Percentiles rank a stretch among this genome's conserved stretches.
Conservation (phyloP, 2,888 invertebrate species). For the Nemapogon koenigi region DNA sequence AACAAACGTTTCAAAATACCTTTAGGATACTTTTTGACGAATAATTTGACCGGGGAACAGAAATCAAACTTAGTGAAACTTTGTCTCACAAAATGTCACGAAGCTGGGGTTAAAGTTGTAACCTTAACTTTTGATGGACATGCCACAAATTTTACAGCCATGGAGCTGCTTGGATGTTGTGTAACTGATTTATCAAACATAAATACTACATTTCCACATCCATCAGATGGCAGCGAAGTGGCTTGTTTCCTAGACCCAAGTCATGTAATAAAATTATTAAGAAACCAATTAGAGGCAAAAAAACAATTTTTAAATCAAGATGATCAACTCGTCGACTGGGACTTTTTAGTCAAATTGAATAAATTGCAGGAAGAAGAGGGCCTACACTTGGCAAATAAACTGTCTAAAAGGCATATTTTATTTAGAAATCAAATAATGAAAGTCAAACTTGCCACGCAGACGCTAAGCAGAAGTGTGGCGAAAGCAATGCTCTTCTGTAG, state of each 20-base stretch:
- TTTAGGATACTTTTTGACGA: conserved; percentile 22
- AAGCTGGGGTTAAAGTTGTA: conserved; percentile 18
- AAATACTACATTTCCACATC: conserved; percentile 14
- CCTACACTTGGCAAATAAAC: conserved; percentile 13
- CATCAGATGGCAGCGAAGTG: conserved; percentile 11
- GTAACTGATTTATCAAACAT: not conserved
- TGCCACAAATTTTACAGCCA: conserved; percentile 11
- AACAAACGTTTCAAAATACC: conserved; percentile 23
- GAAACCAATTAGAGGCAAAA: conserved; percentile 16
- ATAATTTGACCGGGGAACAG: conserved; percentile 19
- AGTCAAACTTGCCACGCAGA: conserved; percentile 16
- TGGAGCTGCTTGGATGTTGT: conserved; percentile 3
- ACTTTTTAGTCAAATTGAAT: not conserved
- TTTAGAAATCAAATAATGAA: conserved; percentile 17
- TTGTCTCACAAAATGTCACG: conserved; percentile 17
- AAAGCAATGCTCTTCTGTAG: conserved; percentile 14
- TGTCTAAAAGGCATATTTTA: conserved; percentile 13
- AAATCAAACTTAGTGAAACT: conserved; percentile 18
- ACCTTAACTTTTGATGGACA: conserved; percentile 23
- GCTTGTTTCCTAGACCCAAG: conserved; percentile 18
- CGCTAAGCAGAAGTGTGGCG: conserved; percentile 12
- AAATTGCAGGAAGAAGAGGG: conserved; percentile 12
- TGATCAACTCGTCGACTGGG: conserved; percentile 3
- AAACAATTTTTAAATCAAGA: conserved; percentile 9
- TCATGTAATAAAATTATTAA: conserved; percentile 17